Percentiles rank a stretch among this genome's conserved stretches.
phyloP scores from a whole-genome alignment of 2,113 vertebrate genomes.

The Xerus inauris region DNA sequence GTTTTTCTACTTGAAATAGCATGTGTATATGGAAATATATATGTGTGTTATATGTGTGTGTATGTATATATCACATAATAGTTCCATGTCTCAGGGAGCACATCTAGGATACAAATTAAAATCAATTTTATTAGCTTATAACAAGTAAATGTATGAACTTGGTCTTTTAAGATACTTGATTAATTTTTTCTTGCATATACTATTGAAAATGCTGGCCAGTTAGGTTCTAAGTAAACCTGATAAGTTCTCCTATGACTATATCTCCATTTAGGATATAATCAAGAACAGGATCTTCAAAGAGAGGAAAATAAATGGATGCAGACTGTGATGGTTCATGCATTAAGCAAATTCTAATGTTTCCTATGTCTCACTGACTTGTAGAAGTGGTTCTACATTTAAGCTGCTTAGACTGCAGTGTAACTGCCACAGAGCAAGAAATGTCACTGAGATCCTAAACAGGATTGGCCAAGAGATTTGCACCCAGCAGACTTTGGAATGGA shows the following conservation, averaged over 20 bases:
- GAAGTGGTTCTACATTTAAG: background rate
- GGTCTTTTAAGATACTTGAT: background rate
- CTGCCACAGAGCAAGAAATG: background rate
- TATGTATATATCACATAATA: background rate
- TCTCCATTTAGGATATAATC: background rate
- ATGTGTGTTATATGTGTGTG: background rate
- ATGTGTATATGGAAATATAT: background rate
- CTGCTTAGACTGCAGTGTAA: background rate
- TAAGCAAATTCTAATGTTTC: background rate
- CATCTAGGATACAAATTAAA: background rate
- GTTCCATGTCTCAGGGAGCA: background rate
- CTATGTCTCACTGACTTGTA: background rate
- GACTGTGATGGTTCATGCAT: background rate
- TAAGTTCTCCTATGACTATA: background rate
- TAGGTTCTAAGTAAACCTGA: background rate
- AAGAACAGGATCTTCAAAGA: background rate
- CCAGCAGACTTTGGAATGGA: background rate
- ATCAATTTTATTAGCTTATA: background rate
- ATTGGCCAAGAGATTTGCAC: background rate
- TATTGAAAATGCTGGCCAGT: background rate
- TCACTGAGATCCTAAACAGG: background rate
- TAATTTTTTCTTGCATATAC: background rate
- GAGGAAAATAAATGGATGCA: background rate
- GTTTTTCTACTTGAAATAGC: constrained; percentile 42
- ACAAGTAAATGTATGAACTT: background rate